Conservation (phyloP, 2,797 vertebrate genomes). For the Peromyscus melanophrys region DNA sequence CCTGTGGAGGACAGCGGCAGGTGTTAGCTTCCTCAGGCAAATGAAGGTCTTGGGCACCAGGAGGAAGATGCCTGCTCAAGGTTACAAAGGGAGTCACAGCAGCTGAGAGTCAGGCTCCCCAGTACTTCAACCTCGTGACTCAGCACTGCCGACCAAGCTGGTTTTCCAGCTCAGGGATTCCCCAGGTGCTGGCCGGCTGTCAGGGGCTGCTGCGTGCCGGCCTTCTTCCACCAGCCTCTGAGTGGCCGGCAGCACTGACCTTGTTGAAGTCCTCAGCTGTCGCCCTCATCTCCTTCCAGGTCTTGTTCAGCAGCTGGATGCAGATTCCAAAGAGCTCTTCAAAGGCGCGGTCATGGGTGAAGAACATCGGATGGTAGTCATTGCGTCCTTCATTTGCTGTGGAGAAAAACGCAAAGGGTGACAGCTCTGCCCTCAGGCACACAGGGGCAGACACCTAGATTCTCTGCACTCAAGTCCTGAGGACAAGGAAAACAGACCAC, state of each 20-base stretch:
- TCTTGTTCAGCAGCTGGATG: slow-evolving; percentile 98
- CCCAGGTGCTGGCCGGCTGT: not conserved
- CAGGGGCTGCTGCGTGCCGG: not conserved
- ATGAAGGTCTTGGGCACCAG: not conserved
- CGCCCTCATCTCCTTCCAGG: slow-evolving; percentile 99
- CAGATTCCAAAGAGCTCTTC: slow-evolving; percentile 99
- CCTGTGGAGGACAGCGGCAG: not conserved
- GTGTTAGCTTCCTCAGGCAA: not conserved
- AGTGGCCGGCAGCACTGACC: slow-evolving; percentile 87
- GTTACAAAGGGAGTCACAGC: not conserved
- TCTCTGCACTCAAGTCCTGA: not conserved
- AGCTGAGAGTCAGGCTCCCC: not conserved
- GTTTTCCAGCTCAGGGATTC: not conserved
- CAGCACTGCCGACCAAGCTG: not conserved
- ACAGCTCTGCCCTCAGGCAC: not conserved
- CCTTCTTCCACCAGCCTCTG: not conserved
- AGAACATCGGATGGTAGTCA: slow-evolving; percentile 99
- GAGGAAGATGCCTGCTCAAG: not conserved
- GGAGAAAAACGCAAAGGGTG: not conserved
- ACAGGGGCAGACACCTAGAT: rapidly evolving
- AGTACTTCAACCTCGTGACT: not conserved
- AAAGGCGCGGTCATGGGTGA: slow-evolving; percentile 98
- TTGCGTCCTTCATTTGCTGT: slow-evolving; percentile 99
- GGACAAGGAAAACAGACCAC: not conserved
- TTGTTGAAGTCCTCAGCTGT: slow-evolving; percentile 99